A percentile compares a stretch with the other conserved stretches of the same genome.
phyloP scores from a whole-genome alignment of 64 coral and sea anemone genomes.

The Stichodactyla mertensii region DNA sequence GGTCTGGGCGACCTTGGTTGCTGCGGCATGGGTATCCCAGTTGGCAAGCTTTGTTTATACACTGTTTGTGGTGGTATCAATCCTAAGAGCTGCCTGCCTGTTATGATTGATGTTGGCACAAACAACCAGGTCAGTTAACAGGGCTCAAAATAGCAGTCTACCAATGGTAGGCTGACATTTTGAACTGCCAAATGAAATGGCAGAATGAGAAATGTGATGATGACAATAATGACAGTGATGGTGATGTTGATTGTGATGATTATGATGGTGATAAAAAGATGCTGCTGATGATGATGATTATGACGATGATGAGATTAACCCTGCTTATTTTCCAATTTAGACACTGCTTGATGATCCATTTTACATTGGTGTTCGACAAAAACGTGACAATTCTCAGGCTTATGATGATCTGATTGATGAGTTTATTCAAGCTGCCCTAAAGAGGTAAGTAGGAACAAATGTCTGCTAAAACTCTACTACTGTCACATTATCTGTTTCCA shows the following conservation, averaged over 20 bases:
- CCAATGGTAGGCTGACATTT: too few relatives aligned
- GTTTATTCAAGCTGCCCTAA: conserved; percentile 59
- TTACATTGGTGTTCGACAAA: conserved; percentile 75
- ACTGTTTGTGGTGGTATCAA: conserved; percentile 87
- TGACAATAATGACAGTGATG: neutral
- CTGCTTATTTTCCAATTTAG: conserved; percentile 16
- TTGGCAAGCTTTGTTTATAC: conserved; percentile 84
- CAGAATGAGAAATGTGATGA: neutral
- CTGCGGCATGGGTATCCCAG: conserved; percentile 94
- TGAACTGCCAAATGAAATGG: too few relatives aligned
- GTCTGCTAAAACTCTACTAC: too few relatives aligned
- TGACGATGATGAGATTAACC: too few relatives aligned
- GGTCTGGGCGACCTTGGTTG: conserved; percentile 92
- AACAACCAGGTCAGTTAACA: conserved; percentile 69
- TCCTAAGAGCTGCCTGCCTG: conserved; percentile 66
- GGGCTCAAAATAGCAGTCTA: too few relatives aligned
- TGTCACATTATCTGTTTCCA: too few relatives aligned
- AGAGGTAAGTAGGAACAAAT: conserved; percentile 42
- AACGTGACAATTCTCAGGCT: conserved; percentile 49
- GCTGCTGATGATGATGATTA: neutral
- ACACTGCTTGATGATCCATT: conserved; percentile 84
- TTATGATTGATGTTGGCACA: conserved; percentile 94
- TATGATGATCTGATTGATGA: conserved; percentile 95
- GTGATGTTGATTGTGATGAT: neutral
- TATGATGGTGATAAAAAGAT: neutral